Base-by-base conservation (phyloP, 2,113 vertebrate species). In the Climacteris rufus region DNA sequence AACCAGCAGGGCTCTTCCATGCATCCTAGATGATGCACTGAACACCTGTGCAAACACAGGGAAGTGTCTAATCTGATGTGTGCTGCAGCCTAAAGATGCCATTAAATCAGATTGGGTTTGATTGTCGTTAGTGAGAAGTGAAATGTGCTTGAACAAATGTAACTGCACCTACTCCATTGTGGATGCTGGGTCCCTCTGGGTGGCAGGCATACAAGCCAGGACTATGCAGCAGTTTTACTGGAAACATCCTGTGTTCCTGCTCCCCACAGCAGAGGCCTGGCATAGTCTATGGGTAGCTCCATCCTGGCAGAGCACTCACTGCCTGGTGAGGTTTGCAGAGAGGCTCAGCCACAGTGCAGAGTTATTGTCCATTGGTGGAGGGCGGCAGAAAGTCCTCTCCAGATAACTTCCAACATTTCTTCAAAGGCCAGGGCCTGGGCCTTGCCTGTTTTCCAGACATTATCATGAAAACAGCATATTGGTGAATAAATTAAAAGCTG, bases 391-490 rank as follows among this genome's bases (percentile, higher is more conserved):
- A 33, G 30, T 40, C 52, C 35, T 50, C 59, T 68, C 42, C 28
- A 37, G 28, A 1, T 19, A 68, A 59, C 59, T 52, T 30, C 47
- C 28, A 17, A 31, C 24, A 14, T 76, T 52, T 50, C 75, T 77
- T 83, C 69, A 64, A 45, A 37, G 49, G 63, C 77, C 64, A 82
- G 87, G 78, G 71, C 53, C 27, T 53, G 21, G 13, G 28, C 15
- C n/a, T n/a, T 89, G 54, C 30, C 59, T 40, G 17, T 92, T 93
- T 96, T 89, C 84, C 93, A 94, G 70, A 96, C 53, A 15, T 59
- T 84, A 72, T 15, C 0, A 75, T 10, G 47, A 47, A 77, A 94
- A 56, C 13, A 90, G 79, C 37, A 33, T 66, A 83, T 24, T 14
- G 61, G 59, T 86, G 59, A 90, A 80, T 31, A 77, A 92, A 75